phyloP scores from a whole-genome alignment of 1,140 invertebrate genomes.

The Dreissena rostriformis region DNA sequence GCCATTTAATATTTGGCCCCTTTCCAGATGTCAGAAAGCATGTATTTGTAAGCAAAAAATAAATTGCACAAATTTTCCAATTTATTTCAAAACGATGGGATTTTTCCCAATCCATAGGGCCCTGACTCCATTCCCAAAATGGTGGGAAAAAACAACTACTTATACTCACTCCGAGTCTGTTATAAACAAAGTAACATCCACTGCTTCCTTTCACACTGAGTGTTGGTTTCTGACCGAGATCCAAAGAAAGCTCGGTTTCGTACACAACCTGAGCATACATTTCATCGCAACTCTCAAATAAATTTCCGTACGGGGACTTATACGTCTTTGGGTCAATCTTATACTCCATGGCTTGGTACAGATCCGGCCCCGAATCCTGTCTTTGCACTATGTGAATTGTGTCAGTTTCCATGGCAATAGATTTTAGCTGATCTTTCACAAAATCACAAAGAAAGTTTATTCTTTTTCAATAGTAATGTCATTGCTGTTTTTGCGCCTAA shows the following conservation, averaged over 20 bases:
- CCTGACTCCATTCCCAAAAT: too few relatives aligned
- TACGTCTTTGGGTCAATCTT: conserved; percentile 45
- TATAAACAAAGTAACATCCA: conserved; percentile 99
- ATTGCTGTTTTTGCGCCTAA: too few relatives aligned
- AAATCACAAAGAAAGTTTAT: too few relatives aligned
- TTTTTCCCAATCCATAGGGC: too few relatives aligned
- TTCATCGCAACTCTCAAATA: conserved; percentile 86
- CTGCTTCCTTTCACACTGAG: conserved; percentile 97
- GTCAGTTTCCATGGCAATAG: too few relatives aligned
- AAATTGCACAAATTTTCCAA: too few relatives aligned
- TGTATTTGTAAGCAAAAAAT: too few relatives aligned
- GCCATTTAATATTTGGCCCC: too few relatives aligned
- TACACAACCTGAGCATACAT: conserved; percentile 93
- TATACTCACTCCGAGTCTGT: conserved; percentile 88
- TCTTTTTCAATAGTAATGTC: too few relatives aligned
- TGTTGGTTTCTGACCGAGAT: conserved; percentile 95
- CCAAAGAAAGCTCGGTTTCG: conserved; percentile 96
- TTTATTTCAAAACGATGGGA: too few relatives aligned
- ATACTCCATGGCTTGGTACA: conserved; percentile 32
- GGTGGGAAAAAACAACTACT: too few relatives aligned
- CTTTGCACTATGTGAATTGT: conserved; percentile 52
- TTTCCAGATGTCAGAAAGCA: too few relatives aligned
- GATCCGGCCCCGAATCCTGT: conserved; percentile 17
- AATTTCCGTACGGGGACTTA: conserved; percentile 63
- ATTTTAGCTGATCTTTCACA: conserved; percentile 26